Conservation (phyloP, 2,797 vertebrate genomes). For the Remorina albescens region DNA sequence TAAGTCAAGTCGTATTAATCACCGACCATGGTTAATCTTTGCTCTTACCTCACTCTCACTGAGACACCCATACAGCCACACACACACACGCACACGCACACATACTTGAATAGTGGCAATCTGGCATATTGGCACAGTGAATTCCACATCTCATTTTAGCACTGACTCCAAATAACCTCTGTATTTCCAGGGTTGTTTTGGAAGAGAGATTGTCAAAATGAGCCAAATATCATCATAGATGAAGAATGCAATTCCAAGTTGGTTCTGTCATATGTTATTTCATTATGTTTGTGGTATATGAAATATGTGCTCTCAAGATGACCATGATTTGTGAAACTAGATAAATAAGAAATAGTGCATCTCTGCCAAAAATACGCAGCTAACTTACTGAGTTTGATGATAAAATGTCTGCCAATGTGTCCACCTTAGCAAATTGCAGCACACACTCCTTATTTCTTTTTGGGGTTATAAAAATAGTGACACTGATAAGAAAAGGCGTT, state of each 20-base stretch:
- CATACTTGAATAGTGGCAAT: slow-evolving; percentile 59
- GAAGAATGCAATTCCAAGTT: slow-evolving; percentile 78
- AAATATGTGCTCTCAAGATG: slow-evolving; percentile 75
- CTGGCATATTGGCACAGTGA: slow-evolving; percentile 60
- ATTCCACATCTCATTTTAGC: slow-evolving; percentile 70
- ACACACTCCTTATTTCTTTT: slow-evolving; percentile 72
- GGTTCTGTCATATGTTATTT: slow-evolving; percentile 79
- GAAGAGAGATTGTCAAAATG: slow-evolving; percentile 63
- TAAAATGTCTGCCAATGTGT: slow-evolving; percentile 74
- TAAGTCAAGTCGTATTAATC: slow-evolving; percentile 85
- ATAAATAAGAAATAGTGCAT: slow-evolving; percentile 68
- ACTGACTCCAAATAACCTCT: slow-evolving; percentile 74
- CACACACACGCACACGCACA: slow-evolving; percentile 27
- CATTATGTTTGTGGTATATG: slow-evolving; percentile 76
- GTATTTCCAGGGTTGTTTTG: slow-evolving; percentile 71
- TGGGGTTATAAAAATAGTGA: slow-evolving; percentile 77
- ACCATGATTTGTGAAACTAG: slow-evolving; percentile 78
- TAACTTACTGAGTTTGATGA: slow-evolving; percentile 66
- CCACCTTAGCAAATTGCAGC: slow-evolving; percentile 71
- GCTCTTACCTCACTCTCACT: slow-evolving; percentile 75
- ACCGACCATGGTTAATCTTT: slow-evolving; percentile 79
- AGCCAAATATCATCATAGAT: slow-evolving; percentile 75
- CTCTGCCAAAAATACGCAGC: slow-evolving; percentile 70
- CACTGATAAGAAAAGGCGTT: slow-evolving; percentile 74
- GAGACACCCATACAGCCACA: slow-evolving; percentile 12